phyloP scores from a whole-genome alignment of 2,888 invertebrate species.

The Hanleya hanleyi region DNA sequence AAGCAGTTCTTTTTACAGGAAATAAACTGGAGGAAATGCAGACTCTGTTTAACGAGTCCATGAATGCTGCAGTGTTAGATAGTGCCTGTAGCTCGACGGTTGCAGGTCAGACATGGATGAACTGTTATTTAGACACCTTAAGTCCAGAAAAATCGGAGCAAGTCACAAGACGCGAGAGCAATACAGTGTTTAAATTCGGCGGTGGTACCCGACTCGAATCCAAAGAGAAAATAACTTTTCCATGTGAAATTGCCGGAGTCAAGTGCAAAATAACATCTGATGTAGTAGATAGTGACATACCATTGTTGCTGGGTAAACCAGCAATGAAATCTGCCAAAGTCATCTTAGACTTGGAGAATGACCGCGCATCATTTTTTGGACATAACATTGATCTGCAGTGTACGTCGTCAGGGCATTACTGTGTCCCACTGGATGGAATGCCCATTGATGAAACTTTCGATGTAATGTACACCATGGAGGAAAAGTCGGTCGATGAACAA shows the following conservation, averaged over 20 bases:
- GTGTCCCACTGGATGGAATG: not conserved
- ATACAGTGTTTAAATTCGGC: slow-evolving; percentile 15
- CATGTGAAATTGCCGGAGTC: slow-evolving; percentile 14
- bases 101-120: slow-evolving; percentile 11
- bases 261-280: slow-evolving; percentile 1
- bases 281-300: slow-evolving; percentile 12
- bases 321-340: slow-evolving; percentile 36
- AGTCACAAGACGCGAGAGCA: not conserved
- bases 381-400: not conserved
- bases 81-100: slow-evolving; percentile 12
- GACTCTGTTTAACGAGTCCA: slow-evolving; percentile 5
- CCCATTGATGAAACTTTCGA: not conserved
- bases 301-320: slow-evolving; percentile 9
- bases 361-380: slow-evolving; percentile 16
- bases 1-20: slow-evolving; percentile 5
- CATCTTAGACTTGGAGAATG: slow-evolving; percentile 38
- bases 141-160: not conserved
- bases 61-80: slow-evolving; percentile 9
- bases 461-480: not conserved
- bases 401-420: slow-evolving; percentile 3
- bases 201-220: not conserved
- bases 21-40: not conserved
- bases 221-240: not conserved
- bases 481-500: not conserved
- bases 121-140: not conserved